Evolutionary conservation across 1,140 invertebrate genomes (phyloP), one percentile per base, ranked within the genome.

Genomic region (Drosophila elegans): DNA sequence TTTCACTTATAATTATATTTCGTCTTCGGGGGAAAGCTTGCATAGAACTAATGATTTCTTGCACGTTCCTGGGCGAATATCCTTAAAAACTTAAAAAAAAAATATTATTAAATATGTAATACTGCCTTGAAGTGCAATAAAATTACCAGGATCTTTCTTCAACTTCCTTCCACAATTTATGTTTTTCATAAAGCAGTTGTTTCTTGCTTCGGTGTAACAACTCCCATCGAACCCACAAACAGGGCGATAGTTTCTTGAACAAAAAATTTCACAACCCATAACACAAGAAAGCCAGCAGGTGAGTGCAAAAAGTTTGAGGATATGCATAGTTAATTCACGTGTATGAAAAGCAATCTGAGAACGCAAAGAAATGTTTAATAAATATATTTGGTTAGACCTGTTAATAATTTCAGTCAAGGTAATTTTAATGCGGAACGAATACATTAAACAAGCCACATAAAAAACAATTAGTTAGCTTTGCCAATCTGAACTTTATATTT

Each of bases 201-300:
- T 62, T 29, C 12, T 44, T 2, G 27, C 16, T 12, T 62, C 34
- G 10, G 12, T 9, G 4, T 41, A 2, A 16, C 62, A 66, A 0
- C 3, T 0, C 4, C 34, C 57, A 62, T 61, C 16, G 12, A 4
- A 9, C 4, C 32, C 56, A n/a, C 62, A 66, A n/a, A 66, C 42
- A 0, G 38, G 36, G 3, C 12, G 11, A 42, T 11, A 53, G 32
- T 62, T 54, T 2, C 6, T 7, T 10, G 38, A 10, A n/a, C 57
- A 61, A 3, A 39, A 1, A 1, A 0, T 7, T 0, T 16, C 0
- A 51, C 57, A 61, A 32, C 12, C 12, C 12, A 29, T 27, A 9
- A 27, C 46, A 7, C 11, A 38, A 9, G 12, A 11, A 52, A 49
- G 16, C 7, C 12, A 29, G 2, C 21, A 46, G 21, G 2, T 4